These are phyloP conservation scores for Mactra quadrangularis DNA, from an alignment of 1,140 invertebrate genomes.

Conservation along the genomic window DNA sequence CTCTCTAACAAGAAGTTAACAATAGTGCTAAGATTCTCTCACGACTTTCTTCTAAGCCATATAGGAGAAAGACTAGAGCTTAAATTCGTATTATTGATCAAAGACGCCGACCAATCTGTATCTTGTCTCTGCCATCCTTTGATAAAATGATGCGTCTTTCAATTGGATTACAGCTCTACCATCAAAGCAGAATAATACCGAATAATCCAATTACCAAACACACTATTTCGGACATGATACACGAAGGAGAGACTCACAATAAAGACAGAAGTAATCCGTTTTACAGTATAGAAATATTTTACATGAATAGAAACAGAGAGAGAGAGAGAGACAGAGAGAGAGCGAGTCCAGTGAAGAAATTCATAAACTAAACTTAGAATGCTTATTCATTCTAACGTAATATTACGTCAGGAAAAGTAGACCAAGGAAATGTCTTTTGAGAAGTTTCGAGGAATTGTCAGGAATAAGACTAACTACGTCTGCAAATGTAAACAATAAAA, in stretches of 20 bases:
- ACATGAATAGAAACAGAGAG: too few relatives aligned
- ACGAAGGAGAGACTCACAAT: not conserved
- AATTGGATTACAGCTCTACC: slow-evolving; percentile 22
- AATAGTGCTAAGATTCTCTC: not conserved
- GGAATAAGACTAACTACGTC: too few relatives aligned
- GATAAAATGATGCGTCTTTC: slow-evolving; percentile 2
- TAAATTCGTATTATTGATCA: slow-evolving; percentile 16
- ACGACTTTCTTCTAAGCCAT: not conserved
- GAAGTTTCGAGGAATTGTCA: too few relatives aligned
- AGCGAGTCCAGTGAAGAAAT: too few relatives aligned
- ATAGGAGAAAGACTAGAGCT: not conserved
- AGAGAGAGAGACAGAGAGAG: too few relatives aligned
- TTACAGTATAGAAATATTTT: not conserved
- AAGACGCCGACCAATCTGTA: slow-evolving; percentile 26
- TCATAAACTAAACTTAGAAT: too few relatives aligned
- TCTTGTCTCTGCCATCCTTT: not conserved
- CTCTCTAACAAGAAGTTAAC: too few relatives aligned
- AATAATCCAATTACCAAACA: slow-evolving; percentile 27
- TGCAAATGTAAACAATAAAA: too few relatives aligned
- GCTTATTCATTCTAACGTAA: too few relatives aligned
- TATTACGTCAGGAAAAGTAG: too few relatives aligned
- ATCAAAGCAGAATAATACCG: slow-evolving; percentile 7
- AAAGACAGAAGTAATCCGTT: slow-evolving; percentile 51
- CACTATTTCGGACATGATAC: slow-evolving; percentile 31
- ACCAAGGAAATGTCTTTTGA: too few relatives aligned